These are phyloP conservation scores for Agapornis canus DNA, from an alignment of 2,797 vertebrate species.

Conservation along the genomic window DNA sequence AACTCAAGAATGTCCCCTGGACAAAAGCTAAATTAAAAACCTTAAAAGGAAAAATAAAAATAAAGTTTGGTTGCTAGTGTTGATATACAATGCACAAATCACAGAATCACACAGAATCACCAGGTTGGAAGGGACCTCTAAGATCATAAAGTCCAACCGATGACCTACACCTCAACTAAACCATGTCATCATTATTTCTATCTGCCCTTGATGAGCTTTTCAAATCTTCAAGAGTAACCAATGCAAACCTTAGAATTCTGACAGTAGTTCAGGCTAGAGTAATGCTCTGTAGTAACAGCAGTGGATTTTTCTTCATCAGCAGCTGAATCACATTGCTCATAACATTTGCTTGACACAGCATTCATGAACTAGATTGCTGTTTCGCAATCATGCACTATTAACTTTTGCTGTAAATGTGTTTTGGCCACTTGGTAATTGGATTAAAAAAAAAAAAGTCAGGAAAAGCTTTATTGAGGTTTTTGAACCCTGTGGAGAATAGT, in stretches of 20 bases:
- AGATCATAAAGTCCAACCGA: too few relatives aligned
- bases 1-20: neutral
- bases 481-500: neutral
- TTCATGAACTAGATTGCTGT: neutral
- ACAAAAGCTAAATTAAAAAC: neutral
- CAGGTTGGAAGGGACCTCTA: too few relatives aligned
- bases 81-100: neutral
- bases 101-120: too few relatives aligned
- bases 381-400: conserved; percentile 45
- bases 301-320: conserved; percentile 52
- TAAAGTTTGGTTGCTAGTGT: neutral
- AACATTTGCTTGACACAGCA: conserved; percentile 19
- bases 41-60: neutral
- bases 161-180: too few relatives aligned
- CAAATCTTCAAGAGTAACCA: neutral
- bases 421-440: conserved; percentile 19
- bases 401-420: conserved; percentile 15
- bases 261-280: conserved; percentile 5
- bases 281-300: conserved; percentile 1
- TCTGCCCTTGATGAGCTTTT: neutral
- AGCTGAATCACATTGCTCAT: neutral
- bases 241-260: neutral
- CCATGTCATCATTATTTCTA: neutral
- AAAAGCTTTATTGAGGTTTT: conserved; percentile 14
- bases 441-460: neutral